Percentiles rank a stretch among this genome's conserved stretches.
These are phyloP conservation scores for Promerops cafer DNA, from an alignment of 2,113 vertebrate species.

Conservation along the genomic window DNA sequence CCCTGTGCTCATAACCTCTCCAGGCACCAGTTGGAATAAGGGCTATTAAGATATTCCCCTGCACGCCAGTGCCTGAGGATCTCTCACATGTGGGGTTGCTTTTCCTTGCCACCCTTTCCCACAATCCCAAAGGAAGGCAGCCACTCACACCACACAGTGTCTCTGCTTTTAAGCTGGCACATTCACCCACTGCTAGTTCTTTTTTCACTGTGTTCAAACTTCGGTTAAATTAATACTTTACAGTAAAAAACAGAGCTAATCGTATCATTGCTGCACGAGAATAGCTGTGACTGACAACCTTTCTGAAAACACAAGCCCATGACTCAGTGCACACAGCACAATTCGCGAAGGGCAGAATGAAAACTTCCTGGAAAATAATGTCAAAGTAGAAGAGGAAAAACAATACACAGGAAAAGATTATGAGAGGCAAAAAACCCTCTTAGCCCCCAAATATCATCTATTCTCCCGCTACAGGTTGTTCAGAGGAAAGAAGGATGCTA, in stretches of 20 bases:
- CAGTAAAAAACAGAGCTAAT: constrained; percentile 14
- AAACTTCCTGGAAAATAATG: not conserved
- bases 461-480: not conserved
- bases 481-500: not conserved
- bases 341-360: not conserved
- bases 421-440: not conserved
- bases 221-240: constrained; percentile 22
- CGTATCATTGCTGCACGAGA: not conserved
- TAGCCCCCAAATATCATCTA: not conserved
- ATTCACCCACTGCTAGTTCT: not conserved
- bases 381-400: not conserved
- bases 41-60: not conserved
- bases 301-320: constrained; percentile 12
- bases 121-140: not conserved
- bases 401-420: not conserved
- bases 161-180: not conserved
- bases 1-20: not conserved
- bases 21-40: not conserved
- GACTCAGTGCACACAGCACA: constrained; percentile 4
- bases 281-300: constrained; percentile 31
- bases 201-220: constrained; percentile 4
- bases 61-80: not conserved
- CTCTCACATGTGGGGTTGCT: not conserved
- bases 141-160: not conserved
- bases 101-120: not conserved